These are phyloP conservation scores for Plebejus argus DNA, from an alignment of 2,888 invertebrate genomes.

Conservation along the genomic window DNA sequence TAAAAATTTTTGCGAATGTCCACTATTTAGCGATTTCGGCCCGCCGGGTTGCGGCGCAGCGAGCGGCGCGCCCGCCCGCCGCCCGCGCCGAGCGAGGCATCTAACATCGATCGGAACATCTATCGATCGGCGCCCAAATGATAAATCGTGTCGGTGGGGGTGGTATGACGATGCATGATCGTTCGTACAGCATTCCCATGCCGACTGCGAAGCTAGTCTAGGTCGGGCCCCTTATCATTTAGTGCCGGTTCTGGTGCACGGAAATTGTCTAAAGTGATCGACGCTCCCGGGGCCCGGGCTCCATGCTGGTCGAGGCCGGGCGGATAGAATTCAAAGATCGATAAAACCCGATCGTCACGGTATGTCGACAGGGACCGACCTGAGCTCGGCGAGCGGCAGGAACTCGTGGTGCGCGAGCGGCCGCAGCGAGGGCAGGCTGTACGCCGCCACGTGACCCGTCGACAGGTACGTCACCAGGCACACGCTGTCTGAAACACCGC, in stretches of 20 bases:
- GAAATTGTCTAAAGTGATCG: conserved; percentile 61
- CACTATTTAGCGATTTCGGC: too few relatives aligned
- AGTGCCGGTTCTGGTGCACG: conserved; percentile 74
- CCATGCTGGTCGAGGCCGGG: conserved; percentile 21
- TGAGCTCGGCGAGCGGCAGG: conserved; percentile 95
- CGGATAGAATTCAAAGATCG: conserved; percentile 23
- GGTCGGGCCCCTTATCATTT: conserved; percentile 75
- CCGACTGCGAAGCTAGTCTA: conserved; percentile 64
- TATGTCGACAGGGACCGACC: conserved; percentile 79
- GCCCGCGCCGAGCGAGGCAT: conserved; percentile 56
- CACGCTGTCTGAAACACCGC: conserved; percentile 88
- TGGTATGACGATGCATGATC: conserved; percentile 53
- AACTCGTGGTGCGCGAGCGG: conserved; percentile 96
- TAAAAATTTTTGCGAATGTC: too few relatives aligned
- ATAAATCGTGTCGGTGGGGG: conserved; percentile 66
- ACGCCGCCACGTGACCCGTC: conserved; percentile 95
- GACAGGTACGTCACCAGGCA: conserved; percentile 97
- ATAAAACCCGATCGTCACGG: conserved; percentile 13
- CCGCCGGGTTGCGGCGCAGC: background rate
- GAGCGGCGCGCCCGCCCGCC: conserved; percentile 13
- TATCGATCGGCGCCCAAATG: conserved; percentile 74
- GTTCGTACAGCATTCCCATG: conserved; percentile 59
- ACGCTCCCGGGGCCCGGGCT: background rate
- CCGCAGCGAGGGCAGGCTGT: conserved; percentile 97
- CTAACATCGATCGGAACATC: conserved; percentile 67